Evolutionary conservation across 2,888 invertebrate species (phyloP).

Genomic region (Buathra laborator): DNA sequence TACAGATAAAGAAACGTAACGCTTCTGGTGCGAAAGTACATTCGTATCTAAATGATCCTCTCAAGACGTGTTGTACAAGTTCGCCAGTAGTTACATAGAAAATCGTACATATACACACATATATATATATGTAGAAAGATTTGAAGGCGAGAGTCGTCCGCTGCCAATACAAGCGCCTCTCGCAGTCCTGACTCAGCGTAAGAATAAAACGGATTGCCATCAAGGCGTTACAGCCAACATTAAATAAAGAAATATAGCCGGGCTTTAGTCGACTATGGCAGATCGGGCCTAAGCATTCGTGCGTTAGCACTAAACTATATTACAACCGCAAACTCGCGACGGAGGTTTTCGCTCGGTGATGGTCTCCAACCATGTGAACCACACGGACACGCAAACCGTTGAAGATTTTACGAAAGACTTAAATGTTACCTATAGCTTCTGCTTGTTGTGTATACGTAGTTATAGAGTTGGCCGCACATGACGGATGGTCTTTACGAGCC

Average conservation of each 20-base stretch:
- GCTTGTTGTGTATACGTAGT: conserved; percentile 62
- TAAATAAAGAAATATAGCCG: conserved; percentile 84
- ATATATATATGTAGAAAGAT: neutral
- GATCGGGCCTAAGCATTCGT: conserved; percentile 79
- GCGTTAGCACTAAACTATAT: conserved; percentile 82
- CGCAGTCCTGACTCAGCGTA: conserved; percentile 80
- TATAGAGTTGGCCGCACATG: conserved; percentile 71
- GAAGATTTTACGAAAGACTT: conserved; percentile 28
- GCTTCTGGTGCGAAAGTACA: conserved; percentile 8
- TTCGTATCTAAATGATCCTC: conserved; percentile 8
- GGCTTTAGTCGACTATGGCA: conserved; percentile 76
- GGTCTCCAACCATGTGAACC: conserved; percentile 33
- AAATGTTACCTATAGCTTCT: conserved; percentile 50
- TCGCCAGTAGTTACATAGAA: neutral
- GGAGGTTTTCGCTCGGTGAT: conserved; percentile 28
- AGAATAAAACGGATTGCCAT: conserved; percentile 82
- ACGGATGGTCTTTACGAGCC: conserved; percentile 82
- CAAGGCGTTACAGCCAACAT: conserved; percentile 80
- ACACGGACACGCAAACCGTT: conserved; percentile 26
- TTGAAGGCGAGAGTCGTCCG: conserved; percentile 4
- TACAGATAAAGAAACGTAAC: conserved; percentile 8
- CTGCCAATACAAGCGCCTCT: conserved; percentile 58
- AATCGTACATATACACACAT: neutral
- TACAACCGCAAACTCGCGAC: conserved; percentile 79
- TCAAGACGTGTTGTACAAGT: neutral